Evolutionary conservation across 2,113 vertebrate genomes (phyloP).

Genomic region (Serinus canaria): DNA sequence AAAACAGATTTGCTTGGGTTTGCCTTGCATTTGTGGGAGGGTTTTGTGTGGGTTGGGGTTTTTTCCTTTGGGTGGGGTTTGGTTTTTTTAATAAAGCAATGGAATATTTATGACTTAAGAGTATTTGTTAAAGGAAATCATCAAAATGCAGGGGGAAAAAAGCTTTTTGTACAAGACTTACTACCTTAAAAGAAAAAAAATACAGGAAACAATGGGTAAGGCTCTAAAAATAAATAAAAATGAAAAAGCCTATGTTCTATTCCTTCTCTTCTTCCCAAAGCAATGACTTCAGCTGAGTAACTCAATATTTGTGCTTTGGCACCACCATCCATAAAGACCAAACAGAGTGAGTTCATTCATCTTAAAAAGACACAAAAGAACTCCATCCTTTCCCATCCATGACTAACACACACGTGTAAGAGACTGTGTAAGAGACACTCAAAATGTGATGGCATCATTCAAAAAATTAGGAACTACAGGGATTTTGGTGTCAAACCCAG

Average conservation of each 20-base stretch:
- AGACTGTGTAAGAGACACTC: neutral
- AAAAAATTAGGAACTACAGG: neutral
- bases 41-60: neutral
- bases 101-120: neutral
- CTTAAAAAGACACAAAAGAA: neutral
- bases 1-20: neutral
- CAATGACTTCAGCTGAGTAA: neutral
- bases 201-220: neutral
- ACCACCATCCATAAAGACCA: neutral
- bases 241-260: neutral
- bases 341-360: neutral
- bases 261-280: neutral
- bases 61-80: neutral
- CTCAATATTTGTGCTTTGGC: neutral
- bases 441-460: neutral
- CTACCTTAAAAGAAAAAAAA: neutral
- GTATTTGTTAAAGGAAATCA: neutral
- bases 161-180: neutral
- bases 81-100: neutral
- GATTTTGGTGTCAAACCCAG: neutral
- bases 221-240: neutral
- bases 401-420: neutral
- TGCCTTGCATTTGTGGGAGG: neutral
- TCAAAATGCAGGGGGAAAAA: neutral
- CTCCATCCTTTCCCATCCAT: neutral